Conservation (phyloP, 1,140 invertebrate species). For the Panagrolaimus sp. region DNA sequence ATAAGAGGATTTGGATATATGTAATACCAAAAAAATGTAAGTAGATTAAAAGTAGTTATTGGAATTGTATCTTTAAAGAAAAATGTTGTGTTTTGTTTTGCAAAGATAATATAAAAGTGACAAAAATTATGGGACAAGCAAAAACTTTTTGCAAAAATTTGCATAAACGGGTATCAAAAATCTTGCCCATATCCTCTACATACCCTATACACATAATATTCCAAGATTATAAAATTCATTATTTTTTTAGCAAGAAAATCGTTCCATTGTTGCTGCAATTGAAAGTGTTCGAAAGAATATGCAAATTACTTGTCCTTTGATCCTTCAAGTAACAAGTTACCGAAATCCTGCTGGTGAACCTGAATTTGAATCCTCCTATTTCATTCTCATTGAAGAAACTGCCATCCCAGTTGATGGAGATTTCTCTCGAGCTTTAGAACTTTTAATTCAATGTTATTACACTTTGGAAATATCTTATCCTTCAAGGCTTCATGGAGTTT, state of each 20-base stretch:
- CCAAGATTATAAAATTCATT: too few relatives aligned
- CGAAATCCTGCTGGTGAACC: background rate
- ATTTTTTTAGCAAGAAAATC: slow-evolving; percentile 13
- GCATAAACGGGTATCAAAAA: too few relatives aligned
- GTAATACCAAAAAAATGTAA: too few relatives aligned
- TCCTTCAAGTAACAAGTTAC: background rate
- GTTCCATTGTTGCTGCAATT: slow-evolving; percentile 8
- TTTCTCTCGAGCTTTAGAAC: slow-evolving; percentile 4
- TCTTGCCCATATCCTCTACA: too few relatives aligned
- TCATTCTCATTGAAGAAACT: slow-evolving; percentile 13
- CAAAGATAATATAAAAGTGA: too few relatives aligned
- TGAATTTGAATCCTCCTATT: slow-evolving; percentile 7
- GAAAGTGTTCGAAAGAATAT: background rate
- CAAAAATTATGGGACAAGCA: too few relatives aligned
- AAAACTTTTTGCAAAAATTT: too few relatives aligned
- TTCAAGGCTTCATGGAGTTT: background rate
- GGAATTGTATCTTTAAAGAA: too few relatives aligned
- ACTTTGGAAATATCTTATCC: background rate
- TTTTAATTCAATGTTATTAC: background rate
- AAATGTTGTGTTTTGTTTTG: too few relatives aligned
- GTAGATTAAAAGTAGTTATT: too few relatives aligned
- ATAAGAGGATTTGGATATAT: too few relatives aligned
- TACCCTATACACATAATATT: too few relatives aligned
- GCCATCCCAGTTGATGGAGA: slow-evolving; percentile 7
- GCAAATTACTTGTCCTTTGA: slow-evolving; percentile 5